Base-by-base conservation (phyloP, 2,797 vertebrate genomes). In the Rhadinocentrus ornatus region DNA sequence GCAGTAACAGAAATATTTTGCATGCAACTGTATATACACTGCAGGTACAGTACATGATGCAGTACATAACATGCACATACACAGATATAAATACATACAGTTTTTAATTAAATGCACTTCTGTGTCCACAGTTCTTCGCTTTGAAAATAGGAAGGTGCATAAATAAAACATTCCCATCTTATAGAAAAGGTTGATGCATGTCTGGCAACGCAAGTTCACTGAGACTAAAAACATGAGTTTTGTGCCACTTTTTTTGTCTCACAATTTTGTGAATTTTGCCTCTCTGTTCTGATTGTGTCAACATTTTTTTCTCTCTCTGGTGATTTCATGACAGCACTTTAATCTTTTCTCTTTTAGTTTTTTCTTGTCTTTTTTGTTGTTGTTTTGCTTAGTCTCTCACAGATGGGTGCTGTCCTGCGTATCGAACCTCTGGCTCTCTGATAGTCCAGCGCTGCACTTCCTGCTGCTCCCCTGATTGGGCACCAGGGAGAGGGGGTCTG, bases 341-440 rank as follows among this genome's bases (percentile, higher is more conserved):
- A 73, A 27, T 84, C 27, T 55, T 37, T 69, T 48, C 46, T n/a
- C 8, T 9, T 48, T 48, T 48, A 32, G 31, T 32, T 32, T 32
- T 32, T 32, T 32, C 31, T 32, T 16, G 10, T 41, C 4, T 15
- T 46, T 24, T 1, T 10, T 62, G 6, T 32, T 31, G 31, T 13
- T 52, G 7, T 48, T 2, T 44, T 52, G 22, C 31, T 61, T 3
- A 64, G 63, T 83, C 56, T 58, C 75, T 96, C 89, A 96, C 91
- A 96, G 93, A 65, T 95, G 94, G 46, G 94, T 96, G 88, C 94
- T 95, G 88, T 95, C 94, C 88, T 94, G 94, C 6, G 89, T 92
- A 35, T 95, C 90, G 3, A 94, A 95, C 71, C 88, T 90, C 77
- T 93, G 91, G 62, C 92, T 93, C 70, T 96, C 95, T 0, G 91